Conservation (phyloP, 2,888 invertebrate species). For the Tupiocoris notatus region DNA sequence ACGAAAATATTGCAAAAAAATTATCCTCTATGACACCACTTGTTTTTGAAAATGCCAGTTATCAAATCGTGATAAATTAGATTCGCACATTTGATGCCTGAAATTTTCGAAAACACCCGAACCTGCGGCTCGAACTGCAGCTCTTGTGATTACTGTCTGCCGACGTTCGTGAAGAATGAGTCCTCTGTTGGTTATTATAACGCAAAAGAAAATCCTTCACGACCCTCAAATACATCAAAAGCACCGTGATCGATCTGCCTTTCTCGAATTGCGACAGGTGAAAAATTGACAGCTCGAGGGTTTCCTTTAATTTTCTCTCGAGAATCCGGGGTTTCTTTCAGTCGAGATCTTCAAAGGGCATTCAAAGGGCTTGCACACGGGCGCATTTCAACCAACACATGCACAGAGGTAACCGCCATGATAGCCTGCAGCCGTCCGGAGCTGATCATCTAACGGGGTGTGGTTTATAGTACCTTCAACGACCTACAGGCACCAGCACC, state of each 20-base stretch:
- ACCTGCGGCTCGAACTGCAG: no score
- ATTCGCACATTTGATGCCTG: no score
- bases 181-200: no score
- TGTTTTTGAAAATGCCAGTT: no score
- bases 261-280: conserved; percentile 49
- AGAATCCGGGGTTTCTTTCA: neutral
- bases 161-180: no score
- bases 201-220: no score
- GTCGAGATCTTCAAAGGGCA: neutral
- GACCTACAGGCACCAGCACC: conserved; percentile 21
- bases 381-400: neutral
- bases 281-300: conserved; percentile 48
- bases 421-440: neutral
- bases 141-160: no score
- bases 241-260: conserved; percentile 48
- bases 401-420: neutral
- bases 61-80: no score
- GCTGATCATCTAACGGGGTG: conserved; percentile 25
- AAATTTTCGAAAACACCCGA: no score
- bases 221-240: no score
- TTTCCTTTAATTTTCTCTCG: conserved; percentile 48
- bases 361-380: neutral
- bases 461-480: conserved; percentile 15
- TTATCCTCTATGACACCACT: no score
- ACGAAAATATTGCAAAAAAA: no score